These are phyloP conservation scores for Paraescarpia echinospica DNA, from an alignment of 1,140 invertebrate species.

Conservation along the genomic window DNA sequence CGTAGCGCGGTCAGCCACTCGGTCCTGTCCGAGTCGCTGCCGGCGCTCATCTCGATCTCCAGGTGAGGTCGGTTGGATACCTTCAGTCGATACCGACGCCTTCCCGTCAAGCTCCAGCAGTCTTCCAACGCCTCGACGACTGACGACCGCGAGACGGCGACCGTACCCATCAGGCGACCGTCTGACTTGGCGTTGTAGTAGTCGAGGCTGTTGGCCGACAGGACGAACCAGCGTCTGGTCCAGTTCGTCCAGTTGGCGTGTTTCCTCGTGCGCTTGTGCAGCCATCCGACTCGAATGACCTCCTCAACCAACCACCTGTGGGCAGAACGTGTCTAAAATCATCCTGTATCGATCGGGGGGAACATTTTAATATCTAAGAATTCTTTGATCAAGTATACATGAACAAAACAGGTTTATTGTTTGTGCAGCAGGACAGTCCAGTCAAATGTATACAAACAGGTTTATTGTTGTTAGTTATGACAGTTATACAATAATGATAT, in stretches of 20 bases:
- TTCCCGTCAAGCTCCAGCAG: conserved; percentile 10
- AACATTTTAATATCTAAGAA: background rate
- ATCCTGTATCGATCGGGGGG: conserved; percentile 2
- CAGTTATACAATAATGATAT: background rate
- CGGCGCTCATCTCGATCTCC: background rate
- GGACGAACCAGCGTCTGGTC: conserved; percentile 28
- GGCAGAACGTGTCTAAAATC: conserved; percentile 26
- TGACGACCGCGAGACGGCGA: background rate
- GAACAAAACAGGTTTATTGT: background rate
- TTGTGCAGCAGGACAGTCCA: background rate
- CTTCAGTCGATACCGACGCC: conserved; percentile 18
- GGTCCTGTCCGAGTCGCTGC: background rate
- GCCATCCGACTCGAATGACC: conserved; percentile 25
- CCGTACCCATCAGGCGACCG: background rate
- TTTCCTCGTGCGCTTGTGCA: conserved; percentile 30
- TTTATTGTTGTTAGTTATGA: background rate
- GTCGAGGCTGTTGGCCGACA: conserved; percentile 21
- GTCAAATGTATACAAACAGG: background rate
- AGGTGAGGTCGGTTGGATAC: background rate
- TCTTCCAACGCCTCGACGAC: background rate
- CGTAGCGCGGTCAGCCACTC: background rate
- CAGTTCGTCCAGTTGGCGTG: conserved; percentile 34
- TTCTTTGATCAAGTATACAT: background rate
- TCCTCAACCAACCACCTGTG: conserved; percentile 10
- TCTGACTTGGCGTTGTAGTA: background rate